Percentiles rank a stretch among this genome's conserved stretches.
phyloP scores from a whole-genome alignment of 2,113 vertebrate genomes.

The Bambusicola thoracicus region DNA sequence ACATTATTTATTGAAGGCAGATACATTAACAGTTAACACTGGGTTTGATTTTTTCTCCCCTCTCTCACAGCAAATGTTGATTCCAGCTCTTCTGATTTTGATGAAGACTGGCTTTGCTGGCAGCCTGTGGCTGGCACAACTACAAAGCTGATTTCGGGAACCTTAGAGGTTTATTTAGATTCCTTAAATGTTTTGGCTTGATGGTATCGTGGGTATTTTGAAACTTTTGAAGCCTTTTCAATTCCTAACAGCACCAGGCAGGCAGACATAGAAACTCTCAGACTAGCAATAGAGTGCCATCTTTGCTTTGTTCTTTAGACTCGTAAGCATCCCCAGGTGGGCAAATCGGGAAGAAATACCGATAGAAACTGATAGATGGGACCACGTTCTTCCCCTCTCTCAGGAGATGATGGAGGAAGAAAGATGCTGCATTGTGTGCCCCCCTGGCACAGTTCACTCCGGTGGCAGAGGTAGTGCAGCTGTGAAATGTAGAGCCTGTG shows the following conservation, averaged over 20 bases:
- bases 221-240: slow-evolving; percentile 56
- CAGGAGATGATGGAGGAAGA: neutral
- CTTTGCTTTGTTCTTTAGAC: slow-evolving; percentile 5
- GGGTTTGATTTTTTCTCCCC: neutral
- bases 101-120: slow-evolving; percentile 63
- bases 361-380: neutral
- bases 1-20: slow-evolving; percentile 37
- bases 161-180: slow-evolving; percentile 59
- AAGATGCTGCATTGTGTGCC: neutral
- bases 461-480: neutral
- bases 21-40: slow-evolving; percentile 31
- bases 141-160: slow-evolving; percentile 60
- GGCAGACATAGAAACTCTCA: neutral
- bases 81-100: slow-evolving; percentile 58
- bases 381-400: neutral
- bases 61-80: neutral
- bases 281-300: neutral
- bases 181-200: slow-evolving; percentile 57
- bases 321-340: neutral
- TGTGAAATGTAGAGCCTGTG: neutral
- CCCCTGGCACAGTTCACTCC: neutral
- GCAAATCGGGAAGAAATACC: neutral
- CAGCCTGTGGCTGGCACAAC: slow-evolving; percentile 54
- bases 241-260: slow-evolving; percentile 18
- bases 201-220: slow-evolving; percentile 48